Percentiles rank a stretch among this genome's conserved stretches.
Conservation (phyloP, 2,113 vertebrate genomes). For the Heterotilapia buettikoferi region DNA sequence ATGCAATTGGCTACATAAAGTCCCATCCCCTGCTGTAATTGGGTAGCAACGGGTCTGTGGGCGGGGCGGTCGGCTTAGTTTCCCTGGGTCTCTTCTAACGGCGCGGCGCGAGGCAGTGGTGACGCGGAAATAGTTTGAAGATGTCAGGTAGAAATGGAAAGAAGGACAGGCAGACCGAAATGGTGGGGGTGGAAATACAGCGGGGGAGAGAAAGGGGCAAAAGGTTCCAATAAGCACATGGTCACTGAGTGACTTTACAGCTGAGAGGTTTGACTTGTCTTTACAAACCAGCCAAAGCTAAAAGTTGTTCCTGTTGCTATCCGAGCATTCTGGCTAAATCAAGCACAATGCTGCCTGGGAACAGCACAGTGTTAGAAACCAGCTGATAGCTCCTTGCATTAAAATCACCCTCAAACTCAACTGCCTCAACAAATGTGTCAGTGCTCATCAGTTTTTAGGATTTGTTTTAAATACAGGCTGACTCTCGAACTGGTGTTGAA, state of each 20-base stretch:
- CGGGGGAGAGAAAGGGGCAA: neutral
- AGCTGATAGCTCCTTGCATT: slow-evolving; percentile 40
- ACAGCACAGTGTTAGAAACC: slow-evolving; percentile 49
- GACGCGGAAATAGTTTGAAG: slow-evolving; percentile 75
- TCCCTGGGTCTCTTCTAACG: slow-evolving; percentile 58
- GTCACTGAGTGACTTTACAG: slow-evolving; percentile 49
- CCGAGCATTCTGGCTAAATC: slow-evolving; percentile 63
- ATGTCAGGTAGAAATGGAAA: slow-evolving; percentile 70
- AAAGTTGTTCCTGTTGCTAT: slow-evolving; percentile 69
- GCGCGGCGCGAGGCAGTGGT: slow-evolving; percentile 64
- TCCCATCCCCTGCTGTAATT: slow-evolving; percentile 45
- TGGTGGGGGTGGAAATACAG: slow-evolving; percentile 11
- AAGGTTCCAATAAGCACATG: slow-evolving; percentile 26
- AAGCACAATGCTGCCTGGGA: slow-evolving; percentile 66
- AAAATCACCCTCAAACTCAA: slow-evolving; percentile 8
- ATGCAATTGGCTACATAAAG: slow-evolving; percentile 58
- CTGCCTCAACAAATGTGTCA: neutral
- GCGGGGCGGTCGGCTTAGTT: slow-evolving; percentile 60
- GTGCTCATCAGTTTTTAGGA: neutral
- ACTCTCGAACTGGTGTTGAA: neutral
- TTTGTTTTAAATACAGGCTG: neutral
- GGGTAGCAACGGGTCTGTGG: slow-evolving; percentile 47
- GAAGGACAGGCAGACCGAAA: neutral
- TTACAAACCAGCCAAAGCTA: slow-evolving; percentile 47
- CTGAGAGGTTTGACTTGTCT: slow-evolving; percentile 46